These are phyloP conservation scores for Branchinecta lynchi DNA, from an alignment of 1,140 invertebrate species.

Conservation along the genomic window DNA sequence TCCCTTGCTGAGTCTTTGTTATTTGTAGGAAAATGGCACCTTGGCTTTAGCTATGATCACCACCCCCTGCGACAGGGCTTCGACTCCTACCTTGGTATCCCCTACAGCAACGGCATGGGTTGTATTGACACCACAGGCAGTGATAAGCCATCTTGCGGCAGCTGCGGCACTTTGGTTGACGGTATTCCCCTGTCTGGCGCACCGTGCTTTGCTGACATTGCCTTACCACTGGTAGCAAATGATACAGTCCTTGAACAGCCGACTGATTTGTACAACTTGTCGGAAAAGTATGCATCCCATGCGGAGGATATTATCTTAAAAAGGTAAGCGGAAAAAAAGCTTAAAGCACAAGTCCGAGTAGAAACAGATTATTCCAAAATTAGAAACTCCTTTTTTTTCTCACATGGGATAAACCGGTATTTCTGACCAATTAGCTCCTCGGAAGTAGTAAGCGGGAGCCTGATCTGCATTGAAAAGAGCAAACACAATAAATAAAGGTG, in stretches of 20 bases:
- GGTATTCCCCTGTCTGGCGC: background rate
- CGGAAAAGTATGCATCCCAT: constrained; percentile 17
- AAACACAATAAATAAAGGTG: background rate
- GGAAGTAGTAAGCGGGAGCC: no score
- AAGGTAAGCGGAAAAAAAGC: constrained; percentile 14
- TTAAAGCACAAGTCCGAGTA: no score
- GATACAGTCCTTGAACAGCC: constrained; percentile 22
- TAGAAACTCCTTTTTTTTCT: no score
- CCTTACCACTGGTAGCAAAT: constrained; percentile 21
- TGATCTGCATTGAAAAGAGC: no score
- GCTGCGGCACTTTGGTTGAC: constrained; percentile 14
- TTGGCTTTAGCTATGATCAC: constrained; percentile 19
- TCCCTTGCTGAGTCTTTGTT: background rate
- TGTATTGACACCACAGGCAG: constrained; percentile 21
- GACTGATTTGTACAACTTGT: constrained; percentile 18
- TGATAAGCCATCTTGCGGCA: constrained; percentile 20
- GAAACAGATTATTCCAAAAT: no score
- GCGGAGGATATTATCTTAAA: constrained; percentile 20
- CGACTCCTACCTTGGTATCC: constrained; percentile 22
- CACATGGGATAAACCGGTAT: background rate
- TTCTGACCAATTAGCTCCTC: background rate
- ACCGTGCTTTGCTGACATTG: constrained; percentile 18
- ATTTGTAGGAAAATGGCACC: constrained; percentile 23
- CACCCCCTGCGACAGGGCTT: constrained; percentile 23
- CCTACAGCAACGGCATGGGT: constrained; percentile 25